phyloP scores from a whole-genome alignment of 2,113 vertebrate genomes.

The Tenrec ecaudatus region DNA sequence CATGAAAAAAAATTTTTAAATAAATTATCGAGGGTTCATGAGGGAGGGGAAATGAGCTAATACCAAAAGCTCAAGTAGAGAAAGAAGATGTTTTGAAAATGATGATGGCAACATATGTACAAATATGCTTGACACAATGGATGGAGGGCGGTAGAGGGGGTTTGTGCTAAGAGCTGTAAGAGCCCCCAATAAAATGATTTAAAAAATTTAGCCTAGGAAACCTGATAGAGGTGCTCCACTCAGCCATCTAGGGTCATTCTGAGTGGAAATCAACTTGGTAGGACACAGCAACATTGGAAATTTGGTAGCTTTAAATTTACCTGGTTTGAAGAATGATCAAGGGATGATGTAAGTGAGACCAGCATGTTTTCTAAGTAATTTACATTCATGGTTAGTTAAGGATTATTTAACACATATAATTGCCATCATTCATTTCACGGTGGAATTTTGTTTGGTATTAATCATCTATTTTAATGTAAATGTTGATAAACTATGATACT shows the following conservation, averaged over 20 bases:
- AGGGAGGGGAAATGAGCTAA: too few relatives aligned
- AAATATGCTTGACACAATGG: too few relatives aligned
- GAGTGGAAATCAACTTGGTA: background rate
- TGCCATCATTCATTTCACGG: accelerated
- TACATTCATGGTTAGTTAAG: accelerated
- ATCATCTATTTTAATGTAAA: background rate
- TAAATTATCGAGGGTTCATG: too few relatives aligned
- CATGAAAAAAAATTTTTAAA: too few relatives aligned
- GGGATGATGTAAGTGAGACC: background rate
- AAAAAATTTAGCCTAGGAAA: background rate
- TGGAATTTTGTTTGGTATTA: accelerated
- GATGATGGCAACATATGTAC: too few relatives aligned
- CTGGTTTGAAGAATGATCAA: background rate
- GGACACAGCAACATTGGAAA: background rate
- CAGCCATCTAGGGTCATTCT: background rate
- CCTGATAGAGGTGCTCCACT: background rate
- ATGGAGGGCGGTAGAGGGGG: too few relatives aligned
- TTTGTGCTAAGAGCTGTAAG: too few relatives aligned
- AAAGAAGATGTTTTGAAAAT: too few relatives aligned
- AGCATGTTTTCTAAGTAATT: accelerated
- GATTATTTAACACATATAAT: accelerated
- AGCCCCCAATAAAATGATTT: too few relatives aligned
- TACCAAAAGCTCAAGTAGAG: too few relatives aligned
- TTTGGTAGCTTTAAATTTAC: background rate
- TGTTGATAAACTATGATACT: background rate